A percentile compares a stretch with the other conserved stretches of the same genome.
These are phyloP conservation scores for Harpalus rufipes DNA, from an alignment of 2,888 invertebrate genomes.

Conservation along the genomic window DNA sequence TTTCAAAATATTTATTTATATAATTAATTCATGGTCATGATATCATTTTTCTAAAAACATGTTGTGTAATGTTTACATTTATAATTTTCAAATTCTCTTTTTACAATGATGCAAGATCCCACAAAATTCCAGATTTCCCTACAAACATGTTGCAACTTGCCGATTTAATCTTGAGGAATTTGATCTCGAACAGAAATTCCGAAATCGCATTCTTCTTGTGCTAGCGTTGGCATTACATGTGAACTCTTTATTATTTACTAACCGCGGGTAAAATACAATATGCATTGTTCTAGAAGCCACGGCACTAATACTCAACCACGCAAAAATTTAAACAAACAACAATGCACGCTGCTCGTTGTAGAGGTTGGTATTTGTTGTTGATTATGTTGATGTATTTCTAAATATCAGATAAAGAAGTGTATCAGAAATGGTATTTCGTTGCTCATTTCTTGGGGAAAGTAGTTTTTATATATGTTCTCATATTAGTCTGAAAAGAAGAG, in stretches of 20 bases:
- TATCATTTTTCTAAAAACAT: background rate
- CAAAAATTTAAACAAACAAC: conserved; percentile 44
- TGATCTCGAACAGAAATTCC: conserved; percentile 48
- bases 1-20: too few species aligned
- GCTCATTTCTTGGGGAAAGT: too few species aligned
- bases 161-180: conserved; percentile 1
- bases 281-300: conserved; percentile 44
- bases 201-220: conserved; percentile 45
- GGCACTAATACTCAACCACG: conserved; percentile 4
- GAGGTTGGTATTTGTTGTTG: background rate
- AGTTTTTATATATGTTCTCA: too few species aligned
- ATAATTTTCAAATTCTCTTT: background rate
- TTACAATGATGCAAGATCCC: background rate
- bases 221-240: conserved; percentile 29
- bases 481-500: too few species aligned
- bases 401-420: background rate
- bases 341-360: background rate
- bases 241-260: conserved; percentile 57
- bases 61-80: background rate
- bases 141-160: background rate
- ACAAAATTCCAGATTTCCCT: background rate
- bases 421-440: too few species aligned
- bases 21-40: background rate
- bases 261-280: conserved; percentile 51
- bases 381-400: background rate